Base-by-base conservation (phyloP, 1,140 invertebrate species). In the Solenopsis fugax region DNA sequence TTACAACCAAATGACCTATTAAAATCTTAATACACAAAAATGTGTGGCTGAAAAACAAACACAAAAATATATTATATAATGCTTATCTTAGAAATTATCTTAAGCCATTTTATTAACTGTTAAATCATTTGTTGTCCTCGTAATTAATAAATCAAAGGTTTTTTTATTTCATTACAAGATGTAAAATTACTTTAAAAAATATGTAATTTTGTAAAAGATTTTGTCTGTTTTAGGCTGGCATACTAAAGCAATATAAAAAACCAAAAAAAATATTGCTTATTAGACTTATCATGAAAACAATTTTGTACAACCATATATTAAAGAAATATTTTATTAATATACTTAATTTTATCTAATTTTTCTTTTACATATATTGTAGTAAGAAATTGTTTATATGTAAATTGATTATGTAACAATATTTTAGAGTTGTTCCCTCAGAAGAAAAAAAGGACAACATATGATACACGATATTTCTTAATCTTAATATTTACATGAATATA, bases 81-180 rank as follows among this genome's bases (percentile, higher is more conserved):
- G 6, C 18, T 73, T 73, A 54, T 37, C 29, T 72, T 72, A 45
- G 4, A 12, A 76, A 58, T 41, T 75, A 75, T 7, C 13, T 75
- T 58, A 52, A 18, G 18, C 29, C 29, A 56, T 21, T 75, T 60
- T 62, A 62, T 62, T 45, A 18, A 50, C n/a, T 75, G 10, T 76
- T 41, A 76, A 60, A 62, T 62, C 13, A 73, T 60, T 76, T 76
- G 54, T 58, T 24, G 12, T 45, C 18, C 29, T 4, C 13, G 6
- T 37, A 54, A 45, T 5, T 56, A 58, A 56, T 48, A 77, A 60
- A 13, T 45, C 13, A 48, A 60, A 29, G 10, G 29, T n/a, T 18
- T 45, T 45, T 48, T 54, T 7, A 45, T n/a, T 65, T 9, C 34
- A 62, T 34, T 62, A 18, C 29, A 9, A 64, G 16, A 65, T 65